Percentiles rank a stretch among this genome's conserved stretches.
These are phyloP conservation scores for Chinchilla lanigera DNA, from an alignment of 2,113 vertebrate genomes.

Conservation along the genomic window DNA sequence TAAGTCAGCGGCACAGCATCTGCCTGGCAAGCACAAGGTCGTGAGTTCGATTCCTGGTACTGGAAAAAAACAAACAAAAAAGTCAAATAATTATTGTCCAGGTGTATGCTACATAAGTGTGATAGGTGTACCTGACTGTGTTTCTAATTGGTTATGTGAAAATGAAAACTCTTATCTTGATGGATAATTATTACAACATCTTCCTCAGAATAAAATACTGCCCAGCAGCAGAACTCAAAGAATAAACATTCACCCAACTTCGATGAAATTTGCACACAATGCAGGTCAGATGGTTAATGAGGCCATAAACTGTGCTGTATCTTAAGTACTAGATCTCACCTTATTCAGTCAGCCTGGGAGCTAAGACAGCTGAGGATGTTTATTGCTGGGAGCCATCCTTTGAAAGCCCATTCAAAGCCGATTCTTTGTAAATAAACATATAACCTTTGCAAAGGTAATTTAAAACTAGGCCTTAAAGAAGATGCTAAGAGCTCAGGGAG, in stretches of 20 bases:
- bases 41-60: too few species aligned
- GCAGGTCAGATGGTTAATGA: conserved; percentile 86
- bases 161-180: conserved; percentile 59
- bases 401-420: conserved; percentile 82
- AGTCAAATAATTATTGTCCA: too few species aligned
- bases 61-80: too few species aligned
- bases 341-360: conserved; percentile 81
- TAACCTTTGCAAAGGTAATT: conserved; percentile 90
- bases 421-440: conserved; percentile 90
- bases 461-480: conserved; percentile 88
- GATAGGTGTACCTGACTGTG: neutral
- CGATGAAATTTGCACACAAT: conserved; percentile 86
- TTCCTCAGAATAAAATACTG: conserved; percentile 83
- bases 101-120: neutral
- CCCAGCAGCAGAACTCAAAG: conserved; percentile 73
- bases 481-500: conserved; percentile 82
- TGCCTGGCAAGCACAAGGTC: too few species aligned
- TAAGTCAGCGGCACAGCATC: too few species aligned
- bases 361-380: conserved; percentile 85
- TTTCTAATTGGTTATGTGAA: neutral
- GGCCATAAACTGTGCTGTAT: conserved; percentile 83
- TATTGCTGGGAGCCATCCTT: conserved; percentile 85
- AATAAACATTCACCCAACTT: conserved; percentile 83
- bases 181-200: conserved; percentile 83
- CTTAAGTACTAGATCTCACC: conserved; percentile 81